Evolutionary conservation across 2,113 vertebrate genomes (phyloP), one percentile per base, ranked within the genome.

Genomic region (Coracopsis vasa): DNA sequence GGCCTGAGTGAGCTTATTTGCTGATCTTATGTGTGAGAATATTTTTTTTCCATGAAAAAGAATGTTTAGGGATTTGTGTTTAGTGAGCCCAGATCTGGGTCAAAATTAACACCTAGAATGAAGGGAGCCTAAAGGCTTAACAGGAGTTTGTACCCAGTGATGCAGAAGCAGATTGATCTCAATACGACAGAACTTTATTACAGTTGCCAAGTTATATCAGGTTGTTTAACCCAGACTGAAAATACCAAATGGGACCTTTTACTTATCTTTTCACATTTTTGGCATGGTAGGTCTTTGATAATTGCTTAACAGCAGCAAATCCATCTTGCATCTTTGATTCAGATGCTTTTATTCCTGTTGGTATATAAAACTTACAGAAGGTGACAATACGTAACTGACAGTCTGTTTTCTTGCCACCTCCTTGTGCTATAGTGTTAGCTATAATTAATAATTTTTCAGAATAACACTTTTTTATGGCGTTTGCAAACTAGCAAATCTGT

Each of bases 81-180:
- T 88, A 83, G 88, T 80, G 71, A 90, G 31, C 37, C 82, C 50
- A 45, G 37, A 93, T 82, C 44, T 92, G 58, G 37, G 48, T 83
- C 48, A 80, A 42, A 92, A 92, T 65, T 86, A 95, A 92, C 80
- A 93, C 82, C 60, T 93, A 42, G 74, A 65, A 44, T 62, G 62
- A 44, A 82, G 45, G n/a, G 15, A 77, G 75, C 62, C n/a, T 80
- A 25, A 82, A 83, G 65, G 84, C 78, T 94, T 91, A 87, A 25
- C 12, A 8, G 61, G 31, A 56, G 19, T 58, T 72, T 58, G n/a
- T 51, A 56, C 37, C 18, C 12, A 7, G 24, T 7, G 31, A 37
- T 73, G 82, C 41, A 51, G 66, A 65, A 85, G 65, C 47, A 56
- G 29, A 44, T 4, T 8, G 37, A 83, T 86, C 45, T 93, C 48